These are phyloP conservation scores for Ranitomeya imitator DNA, from an alignment of 2,113 vertebrate genomes.

Conservation along the genomic window DNA sequence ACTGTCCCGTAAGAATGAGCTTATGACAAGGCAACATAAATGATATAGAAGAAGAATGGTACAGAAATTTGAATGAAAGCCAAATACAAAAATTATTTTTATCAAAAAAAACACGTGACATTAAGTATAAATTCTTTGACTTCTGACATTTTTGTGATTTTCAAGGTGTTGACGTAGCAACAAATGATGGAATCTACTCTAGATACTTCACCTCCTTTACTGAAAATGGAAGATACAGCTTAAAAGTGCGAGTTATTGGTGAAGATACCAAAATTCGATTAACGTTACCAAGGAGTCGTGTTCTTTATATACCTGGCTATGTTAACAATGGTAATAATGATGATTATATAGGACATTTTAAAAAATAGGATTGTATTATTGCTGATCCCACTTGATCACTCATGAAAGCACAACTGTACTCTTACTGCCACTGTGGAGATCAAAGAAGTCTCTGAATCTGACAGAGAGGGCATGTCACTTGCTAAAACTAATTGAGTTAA, in stretches of 20 bases:
- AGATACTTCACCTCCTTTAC: slow-evolving; percentile 67
- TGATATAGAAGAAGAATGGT: too few relatives aligned
- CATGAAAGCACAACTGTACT: too few relatives aligned
- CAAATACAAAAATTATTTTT: too few relatives aligned
- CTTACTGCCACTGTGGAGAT: too few relatives aligned
- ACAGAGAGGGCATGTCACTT: too few relatives aligned
- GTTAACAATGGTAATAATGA: slow-evolving; percentile 64
- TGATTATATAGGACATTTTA: background rate
- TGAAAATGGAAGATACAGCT: slow-evolving; percentile 67
- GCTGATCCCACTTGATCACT: background rate
- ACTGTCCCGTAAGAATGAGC: too few relatives aligned
- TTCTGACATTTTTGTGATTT: background rate
- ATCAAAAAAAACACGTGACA: too few relatives aligned
- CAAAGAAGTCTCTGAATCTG: too few relatives aligned
- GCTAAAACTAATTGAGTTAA: too few relatives aligned
- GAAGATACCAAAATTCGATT: slow-evolving; percentile 54
- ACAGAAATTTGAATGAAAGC: too few relatives aligned
- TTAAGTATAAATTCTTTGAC: background rate
- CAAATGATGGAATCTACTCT: slow-evolving; percentile 74
- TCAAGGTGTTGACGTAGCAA: slow-evolving; percentile 70
- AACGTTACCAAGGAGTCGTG: slow-evolving; percentile 30
- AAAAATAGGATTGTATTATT: background rate
- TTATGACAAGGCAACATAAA: too few relatives aligned
- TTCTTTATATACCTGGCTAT: slow-evolving; percentile 68
- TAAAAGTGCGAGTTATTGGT: slow-evolving; percentile 68